Evolutionary conservation across 2,113 vertebrate species (phyloP), one percentile per base, ranked within the genome.

Genomic region (Calidris pugnax): DNA sequence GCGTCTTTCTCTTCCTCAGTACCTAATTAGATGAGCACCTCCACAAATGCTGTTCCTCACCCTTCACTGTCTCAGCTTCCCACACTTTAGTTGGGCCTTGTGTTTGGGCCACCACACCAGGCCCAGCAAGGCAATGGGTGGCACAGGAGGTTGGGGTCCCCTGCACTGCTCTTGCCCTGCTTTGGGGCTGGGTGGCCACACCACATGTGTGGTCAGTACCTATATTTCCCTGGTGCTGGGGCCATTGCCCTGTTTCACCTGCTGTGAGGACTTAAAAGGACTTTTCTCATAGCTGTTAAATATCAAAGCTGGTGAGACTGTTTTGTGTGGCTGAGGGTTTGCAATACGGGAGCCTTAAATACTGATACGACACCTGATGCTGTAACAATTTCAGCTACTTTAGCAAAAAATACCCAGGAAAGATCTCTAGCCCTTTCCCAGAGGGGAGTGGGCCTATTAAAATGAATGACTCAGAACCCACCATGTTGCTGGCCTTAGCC

Each of bases 81-180:
- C 1, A 2, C 14, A 4, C 32, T 71, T 59, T 14, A 30, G 12
- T 16, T 39, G n/a, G 1, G 4, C 21, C 17, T 24, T 63, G 19
- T 84, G 45, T 26, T 55, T 4, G 4, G 27, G 35, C 60, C 9
- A 12, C 80, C n/a, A 33, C 30, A 19, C 8, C 30, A 55, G 14
- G 15, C 17, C 17, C n/a, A n/a, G 59, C 10, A 37, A 55, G 30
- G 73, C 24, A 39, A 20, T 3, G 3, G 32, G 22, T 60, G 33
- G 18, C 0, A 3, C 27, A 33, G 39, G 50, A 66, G 12, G 19
- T 30, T 20, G 14, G 26, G 26, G 12, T 41, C 18, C 12, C 37
- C 30, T 15, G 3, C 2, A 4, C 33, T 50, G 63, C 27, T 77
- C 23, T 72, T 39, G 51, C 6, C 28, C 14, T 83, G 69, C 41